Evolutionary conservation across 2,113 vertebrate species (phyloP).

Genomic region (Pagrus major): DNA sequence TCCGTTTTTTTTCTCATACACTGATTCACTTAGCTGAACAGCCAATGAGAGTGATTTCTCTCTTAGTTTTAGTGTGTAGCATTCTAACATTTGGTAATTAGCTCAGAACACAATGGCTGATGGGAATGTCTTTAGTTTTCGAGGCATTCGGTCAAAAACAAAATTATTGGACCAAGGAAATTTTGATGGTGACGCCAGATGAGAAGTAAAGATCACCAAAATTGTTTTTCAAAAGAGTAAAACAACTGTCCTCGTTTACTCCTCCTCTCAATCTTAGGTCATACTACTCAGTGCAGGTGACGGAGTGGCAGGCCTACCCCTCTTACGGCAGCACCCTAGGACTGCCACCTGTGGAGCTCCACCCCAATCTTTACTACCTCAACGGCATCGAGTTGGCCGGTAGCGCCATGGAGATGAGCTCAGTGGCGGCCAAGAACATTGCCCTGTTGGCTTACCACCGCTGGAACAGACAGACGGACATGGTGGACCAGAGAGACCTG

Average conservation of each 20-base stretch:
- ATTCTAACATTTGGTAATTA: too few relatives aligned
- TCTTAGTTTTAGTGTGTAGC: too few relatives aligned
- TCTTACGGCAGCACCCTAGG: constrained; percentile 84
- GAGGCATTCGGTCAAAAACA: too few relatives aligned
- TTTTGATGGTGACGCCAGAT: too few relatives aligned
- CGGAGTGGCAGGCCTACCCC: constrained; percentile 92
- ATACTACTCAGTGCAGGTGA: constrained; percentile 96
- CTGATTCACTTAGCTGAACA: too few relatives aligned
- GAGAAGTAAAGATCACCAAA: too few relatives aligned
- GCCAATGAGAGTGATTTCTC: too few relatives aligned
- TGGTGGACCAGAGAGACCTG: constrained; percentile 97
- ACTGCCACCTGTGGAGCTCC: constrained; percentile 90
- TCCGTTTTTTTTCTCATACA: too few relatives aligned
- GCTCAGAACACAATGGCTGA: too few relatives aligned
- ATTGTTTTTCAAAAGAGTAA: neutral
- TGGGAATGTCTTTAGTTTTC: too few relatives aligned
- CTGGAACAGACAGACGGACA: constrained; percentile 93
- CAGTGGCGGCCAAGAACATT: constrained; percentile 95
- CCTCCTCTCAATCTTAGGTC: constrained; percentile 75
- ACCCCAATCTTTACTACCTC: constrained; percentile 95
- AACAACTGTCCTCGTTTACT: neutral
- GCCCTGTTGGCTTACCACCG: constrained; percentile 95
- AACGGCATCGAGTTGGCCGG: constrained; percentile 94
- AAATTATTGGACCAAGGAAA: too few relatives aligned
- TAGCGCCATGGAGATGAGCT: constrained; percentile 96